A percentile compares a stretch with the other conserved stretches of the same genome.
Conservation (phyloP, 2,797 vertebrate species). For the Pantherophis alleghaniensis region DNA sequence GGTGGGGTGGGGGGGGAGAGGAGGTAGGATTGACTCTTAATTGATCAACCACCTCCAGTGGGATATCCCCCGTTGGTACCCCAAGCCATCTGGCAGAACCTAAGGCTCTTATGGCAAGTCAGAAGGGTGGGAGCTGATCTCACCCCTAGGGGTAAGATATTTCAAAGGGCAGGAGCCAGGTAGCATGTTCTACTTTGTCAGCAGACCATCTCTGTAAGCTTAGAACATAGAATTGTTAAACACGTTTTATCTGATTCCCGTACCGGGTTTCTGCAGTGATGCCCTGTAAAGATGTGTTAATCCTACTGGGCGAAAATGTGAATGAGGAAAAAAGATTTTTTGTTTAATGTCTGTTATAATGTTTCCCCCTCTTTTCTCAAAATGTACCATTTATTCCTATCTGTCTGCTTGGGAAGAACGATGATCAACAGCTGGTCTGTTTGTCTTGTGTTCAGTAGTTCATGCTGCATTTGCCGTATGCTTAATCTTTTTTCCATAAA, state of each 20-base stretch:
- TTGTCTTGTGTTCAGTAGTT: background rate
- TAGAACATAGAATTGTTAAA: background rate
- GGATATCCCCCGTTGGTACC: background rate
- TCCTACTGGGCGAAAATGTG: background rate
- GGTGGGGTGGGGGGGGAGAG: fast-evolving
- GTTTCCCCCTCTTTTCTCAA: background rate
- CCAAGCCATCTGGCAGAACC: background rate
- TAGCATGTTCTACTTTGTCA: background rate
- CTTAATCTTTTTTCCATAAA: background rate
- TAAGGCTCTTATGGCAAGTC: background rate
- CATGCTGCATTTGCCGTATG: background rate
- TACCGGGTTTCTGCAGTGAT: background rate
- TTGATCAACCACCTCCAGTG: background rate
- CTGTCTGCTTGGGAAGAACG: background rate
- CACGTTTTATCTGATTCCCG: background rate
- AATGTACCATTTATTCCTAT: background rate
- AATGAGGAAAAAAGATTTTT: background rate
- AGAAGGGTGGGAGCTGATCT: background rate
- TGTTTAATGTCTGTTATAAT: background rate
- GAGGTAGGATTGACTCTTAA: background rate
- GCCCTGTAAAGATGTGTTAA: background rate
- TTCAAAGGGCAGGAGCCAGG: background rate
- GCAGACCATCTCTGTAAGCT: background rate
- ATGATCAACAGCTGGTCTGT: too few relatives aligned
- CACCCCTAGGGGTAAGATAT: background rate